These are phyloP conservation scores for Rhadina sibilatrix DNA, from an alignment of 2,113 vertebrate genomes.

Conservation along the genomic window DNA sequence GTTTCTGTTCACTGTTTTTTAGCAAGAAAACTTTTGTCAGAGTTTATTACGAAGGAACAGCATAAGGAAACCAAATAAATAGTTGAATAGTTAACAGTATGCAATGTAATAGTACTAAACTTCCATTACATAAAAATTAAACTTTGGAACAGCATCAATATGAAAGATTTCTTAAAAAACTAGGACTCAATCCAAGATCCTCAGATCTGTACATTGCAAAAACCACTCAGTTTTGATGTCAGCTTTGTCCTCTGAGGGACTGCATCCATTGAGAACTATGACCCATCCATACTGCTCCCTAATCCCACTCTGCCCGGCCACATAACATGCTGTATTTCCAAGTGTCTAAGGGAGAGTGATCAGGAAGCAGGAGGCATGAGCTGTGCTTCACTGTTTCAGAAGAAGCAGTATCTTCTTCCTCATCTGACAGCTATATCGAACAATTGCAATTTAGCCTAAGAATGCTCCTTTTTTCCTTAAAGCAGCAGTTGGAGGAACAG, in stretches of 20 bases:
- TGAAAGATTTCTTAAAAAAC: constrained; percentile 13
- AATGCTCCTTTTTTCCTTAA: neutral
- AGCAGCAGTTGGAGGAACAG: neutral
- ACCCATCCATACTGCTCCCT: neutral
- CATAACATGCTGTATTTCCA: neutral
- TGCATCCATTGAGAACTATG: neutral
- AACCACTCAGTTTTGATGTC: neutral
- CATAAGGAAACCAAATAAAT: constrained; percentile 51
- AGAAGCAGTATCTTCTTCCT: neutral
- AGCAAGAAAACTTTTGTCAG: constrained; percentile 22
- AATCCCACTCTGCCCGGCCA: neutral
- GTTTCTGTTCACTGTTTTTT: neutral
- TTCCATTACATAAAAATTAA: constrained; percentile 34
- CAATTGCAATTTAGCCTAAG: neutral
- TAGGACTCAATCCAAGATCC: neutral
- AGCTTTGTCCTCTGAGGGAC: neutral
- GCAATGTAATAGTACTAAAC: constrained; percentile 40
- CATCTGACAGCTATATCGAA: neutral
- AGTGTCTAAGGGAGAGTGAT: neutral
- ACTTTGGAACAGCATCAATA: constrained; percentile 43
- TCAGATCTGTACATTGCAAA: neutral
- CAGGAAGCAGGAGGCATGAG: neutral
- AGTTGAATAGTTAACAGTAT: constrained; percentile 36
- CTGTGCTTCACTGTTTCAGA: neutral
- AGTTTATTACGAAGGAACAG: constrained; percentile 44